phyloP scores from a whole-genome alignment of 2,888 invertebrate genomes.

The Apamea sordens region DNA sequence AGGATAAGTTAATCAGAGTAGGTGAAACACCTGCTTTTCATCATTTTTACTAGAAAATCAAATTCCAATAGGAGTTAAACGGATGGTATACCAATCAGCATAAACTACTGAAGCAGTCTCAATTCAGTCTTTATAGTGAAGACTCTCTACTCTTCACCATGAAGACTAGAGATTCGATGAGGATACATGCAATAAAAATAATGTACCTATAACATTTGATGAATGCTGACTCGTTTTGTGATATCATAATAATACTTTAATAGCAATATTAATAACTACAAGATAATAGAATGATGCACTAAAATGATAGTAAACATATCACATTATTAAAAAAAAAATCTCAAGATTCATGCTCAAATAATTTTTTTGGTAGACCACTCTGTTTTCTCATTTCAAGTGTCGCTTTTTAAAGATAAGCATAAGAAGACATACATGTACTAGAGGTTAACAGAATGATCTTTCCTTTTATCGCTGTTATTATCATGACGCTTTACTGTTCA shows the following conservation, averaged over 20 bases:
- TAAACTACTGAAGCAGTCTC: background rate
- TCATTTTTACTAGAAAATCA: background rate
- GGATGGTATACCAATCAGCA: background rate
- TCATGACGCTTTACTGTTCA: slow-evolving; percentile 1
- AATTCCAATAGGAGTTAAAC: background rate
- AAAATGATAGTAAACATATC: background rate
- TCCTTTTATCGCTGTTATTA: slow-evolving; percentile 15
- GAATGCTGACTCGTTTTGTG: slow-evolving; percentile 5
- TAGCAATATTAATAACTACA: slow-evolving; percentile 17
- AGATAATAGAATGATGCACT: slow-evolving; percentile 26
- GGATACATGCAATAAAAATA: background rate
- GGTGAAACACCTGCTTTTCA: background rate
- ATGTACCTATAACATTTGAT: background rate
- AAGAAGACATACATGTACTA: background rate
- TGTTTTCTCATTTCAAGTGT: background rate
- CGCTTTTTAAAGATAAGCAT: background rate
- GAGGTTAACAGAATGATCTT: slow-evolving; percentile 5
- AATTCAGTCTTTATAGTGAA: background rate
- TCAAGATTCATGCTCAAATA: background rate
- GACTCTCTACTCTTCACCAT: too few species aligned
- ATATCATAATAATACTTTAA: slow-evolving; percentile 33
- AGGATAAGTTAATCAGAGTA: background rate
- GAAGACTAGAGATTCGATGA: background rate
- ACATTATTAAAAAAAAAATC: background rate
- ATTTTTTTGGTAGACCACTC: background rate